Evolutionary conservation across 2,797 vertebrate species (phyloP).

Genomic region (Falco berigora): DNA sequence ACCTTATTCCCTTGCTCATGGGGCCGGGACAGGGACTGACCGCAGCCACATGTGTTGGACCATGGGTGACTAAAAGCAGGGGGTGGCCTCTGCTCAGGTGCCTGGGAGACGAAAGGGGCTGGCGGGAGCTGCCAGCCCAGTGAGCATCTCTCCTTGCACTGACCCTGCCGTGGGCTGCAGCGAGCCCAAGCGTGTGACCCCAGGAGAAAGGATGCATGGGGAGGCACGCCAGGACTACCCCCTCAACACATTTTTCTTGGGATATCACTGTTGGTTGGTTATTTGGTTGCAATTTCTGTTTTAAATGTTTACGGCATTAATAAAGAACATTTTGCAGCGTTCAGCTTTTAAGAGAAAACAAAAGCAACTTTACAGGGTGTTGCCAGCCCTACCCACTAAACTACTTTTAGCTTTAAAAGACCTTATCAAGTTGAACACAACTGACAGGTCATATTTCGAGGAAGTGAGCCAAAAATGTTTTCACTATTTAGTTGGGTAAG

Average conservation of each 20-base stretch:
- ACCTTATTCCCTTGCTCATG: not conserved
- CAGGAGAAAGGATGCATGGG: not conserved
- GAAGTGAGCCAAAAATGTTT: conserved; percentile 50
- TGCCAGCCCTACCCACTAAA: not conserved
- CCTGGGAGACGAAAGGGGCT: not conserved
- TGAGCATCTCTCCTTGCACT: not conserved
- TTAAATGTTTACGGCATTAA: not conserved
- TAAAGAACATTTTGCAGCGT: not conserved
- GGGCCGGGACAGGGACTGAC: not conserved
- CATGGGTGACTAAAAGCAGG: not conserved
- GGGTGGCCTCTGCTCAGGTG: not conserved
- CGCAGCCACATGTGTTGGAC: rapidly evolving
- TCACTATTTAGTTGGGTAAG: conserved; percentile 15
- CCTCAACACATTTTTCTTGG: not conserved
- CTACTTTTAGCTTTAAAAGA: not conserved
- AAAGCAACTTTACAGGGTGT: not conserved
- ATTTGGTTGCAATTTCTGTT: not conserved
- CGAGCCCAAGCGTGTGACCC: not conserved
- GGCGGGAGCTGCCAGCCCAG: not conserved
- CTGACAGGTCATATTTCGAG: conserved; percentile 46
- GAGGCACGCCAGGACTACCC: not conserved
- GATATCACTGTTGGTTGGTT: not conserved
- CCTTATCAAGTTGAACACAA: conserved; percentile 32
- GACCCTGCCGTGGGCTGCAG: not conserved
- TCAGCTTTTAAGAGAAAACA: not conserved